Base-by-base conservation (phyloP, 2,797 vertebrate species). In the Lepidocolaptes lacrymiger region DNA sequence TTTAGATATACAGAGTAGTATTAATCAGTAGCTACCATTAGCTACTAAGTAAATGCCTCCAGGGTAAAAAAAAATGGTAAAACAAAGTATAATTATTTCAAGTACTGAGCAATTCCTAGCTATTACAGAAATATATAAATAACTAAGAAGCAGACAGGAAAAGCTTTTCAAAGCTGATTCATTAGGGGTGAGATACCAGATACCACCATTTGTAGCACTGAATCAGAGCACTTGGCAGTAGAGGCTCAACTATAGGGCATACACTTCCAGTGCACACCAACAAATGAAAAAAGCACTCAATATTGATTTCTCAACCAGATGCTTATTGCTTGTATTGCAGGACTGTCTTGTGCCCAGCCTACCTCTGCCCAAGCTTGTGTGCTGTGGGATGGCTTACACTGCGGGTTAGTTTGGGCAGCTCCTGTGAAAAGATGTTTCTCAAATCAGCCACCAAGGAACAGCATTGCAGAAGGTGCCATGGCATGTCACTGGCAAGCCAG, bases 321-420 rank as follows among this genome's bases (percentile, higher is more conserved):
- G 43, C 20, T 69, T 71, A 52, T 85, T 34, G n/a, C 15, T 49
- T 54, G 28, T 52, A 27, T 28, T 78, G 61, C 51, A 69, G 30
- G 64, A 27, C 51, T 44, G 63, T 23, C 4, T 58, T 21, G 54
- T 6, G 21, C 68, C 14, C 23, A 34, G 39, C 54, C 28, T 14
- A 3, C 56, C 1, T 3, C 44, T 68, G 55, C 77, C 23, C 0
- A 1, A 44, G 39, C 44, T 64, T 0, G 0, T 9, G 48, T 56
- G 44, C 36, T 44, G 11, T 10, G 39, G 49, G 30, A 24, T 2
- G 28, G 54, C 30, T 84, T 48, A 68, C 9, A 3, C 36, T 34
- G 3, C 0, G 6, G 30, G 43, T 44, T 52, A 21, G 7, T 54
- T 39, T 49, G 59, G 36, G 54, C 37, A 63, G 28, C 13, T 67